Base-by-base conservation (phyloP, 2,888 invertebrate genomes). In the Andrena haemorrhoa region DNA sequence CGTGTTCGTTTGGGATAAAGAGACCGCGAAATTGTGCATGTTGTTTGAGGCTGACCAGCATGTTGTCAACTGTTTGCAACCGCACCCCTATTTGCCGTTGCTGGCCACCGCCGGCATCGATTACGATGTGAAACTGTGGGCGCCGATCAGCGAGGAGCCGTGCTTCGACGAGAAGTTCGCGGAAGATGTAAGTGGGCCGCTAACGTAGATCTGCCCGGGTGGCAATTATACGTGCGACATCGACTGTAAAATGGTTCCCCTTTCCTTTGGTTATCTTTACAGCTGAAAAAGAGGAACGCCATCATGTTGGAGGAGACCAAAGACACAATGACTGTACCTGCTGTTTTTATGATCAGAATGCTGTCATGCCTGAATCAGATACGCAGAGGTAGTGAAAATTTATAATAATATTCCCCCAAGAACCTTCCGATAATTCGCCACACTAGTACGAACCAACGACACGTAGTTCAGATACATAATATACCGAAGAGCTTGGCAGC, bases 41-140 rank as follows among this genome's bases (percentile, higher is more conserved):
- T 94, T 97, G 0, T 94, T 98, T 83, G 96, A 97, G 91, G 98
- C 97, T 4, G 98, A 98, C 94, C 96, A 96, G 82, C 97, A 97
- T 92, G 96, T 97, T 0, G 97, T 98, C 65, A 98, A 98, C 94
- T 97, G 98, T 90, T 94, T 98, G 0, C 97, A 97, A 91, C 98
- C 98, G 0, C 98, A 98, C 94, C 97, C 98, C 0, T 95, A 95
- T 75, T 94, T 97, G 84, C 97, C 97, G 0, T 94, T 96, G 89
- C 93, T 98, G 63, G 97, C 97, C 0, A 97, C 97, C 12, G 97
- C 97, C 83, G 98, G 98, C n/a, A 98, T 98, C 82, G 98, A 98
- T 92, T 97, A 98, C 92, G 97, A 98, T 92, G 95, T 98, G 33
- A 98, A 98, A 94, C 93, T 98, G 1, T 98, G 97, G 97, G 95